Base-by-base conservation (phyloP, 1,140 invertebrate species). In the Eubasilissa regina region DNA sequence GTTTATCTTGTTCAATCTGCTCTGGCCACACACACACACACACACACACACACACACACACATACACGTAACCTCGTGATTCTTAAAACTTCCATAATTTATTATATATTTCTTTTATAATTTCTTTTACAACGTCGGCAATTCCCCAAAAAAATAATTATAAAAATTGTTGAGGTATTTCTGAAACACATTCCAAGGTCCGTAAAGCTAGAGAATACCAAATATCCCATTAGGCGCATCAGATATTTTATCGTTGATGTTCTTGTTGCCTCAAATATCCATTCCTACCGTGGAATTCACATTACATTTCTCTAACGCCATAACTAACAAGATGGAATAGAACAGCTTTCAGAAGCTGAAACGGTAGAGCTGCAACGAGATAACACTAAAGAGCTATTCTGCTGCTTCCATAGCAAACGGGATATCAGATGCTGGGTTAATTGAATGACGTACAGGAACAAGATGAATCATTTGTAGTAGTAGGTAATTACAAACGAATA, bases 341-440 rank as follows among this genome's bases (percentile, higher is more conserved):
- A n/a, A n/a, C n/a, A n/a, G n/a, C n/a, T 43, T 15, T 44, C 62
- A 10, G 62, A 44, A 47, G 62, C 12, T 35, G 35, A 66, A 58
- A 66, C 21, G 44, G 21, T 25, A 66, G 62, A 66, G 45, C 45
- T 66, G 44, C 44, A 66, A 43, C n/a, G 35, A n/a, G 62, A 66
- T 66, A 66, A 15, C 0, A 66, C 35, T 43, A 47, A 66, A 66
- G 15, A n/a, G 62, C 62, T 44, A 58, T 58, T 66, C 44, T 66
- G 44, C 45, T 66, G 12, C 62, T 21, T 15, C 55, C 15, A 21
- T 11, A 13, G 55, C 17, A 8, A 58, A 15, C 55, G 55, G 55
- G 15, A 8, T 66, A 66, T 66, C 62, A 43, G 62, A 66, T 66
- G 62, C 62, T 17, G 4, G 7, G 62, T 25, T 66, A 66, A 66